Percentiles rank a stretch among this genome's conserved stretches.
phyloP scores from a whole-genome alignment of 2,113 vertebrate species.

The Odontesthes bonariensis region DNA sequence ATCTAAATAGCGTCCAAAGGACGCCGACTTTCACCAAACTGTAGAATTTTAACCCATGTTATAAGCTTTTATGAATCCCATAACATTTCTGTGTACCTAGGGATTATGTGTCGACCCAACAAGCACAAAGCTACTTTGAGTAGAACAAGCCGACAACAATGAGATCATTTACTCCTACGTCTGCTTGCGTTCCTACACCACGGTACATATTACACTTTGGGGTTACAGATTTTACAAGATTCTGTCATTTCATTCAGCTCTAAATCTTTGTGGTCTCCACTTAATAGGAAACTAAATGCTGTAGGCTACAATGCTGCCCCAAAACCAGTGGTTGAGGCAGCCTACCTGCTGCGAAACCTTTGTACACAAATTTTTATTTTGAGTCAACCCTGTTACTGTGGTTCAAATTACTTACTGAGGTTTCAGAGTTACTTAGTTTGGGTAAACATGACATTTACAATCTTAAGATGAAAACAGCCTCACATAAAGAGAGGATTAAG shows the following conservation, averaged over 20 bases:
- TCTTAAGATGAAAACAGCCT: slow-evolving; percentile 45
- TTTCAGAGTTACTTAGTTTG: slow-evolving; percentile 47
- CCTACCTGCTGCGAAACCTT: slow-evolving; percentile 56
- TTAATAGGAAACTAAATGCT: slow-evolving; percentile 42
- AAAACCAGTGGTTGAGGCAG: slow-evolving; percentile 24
- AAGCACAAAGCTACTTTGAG: slow-evolving; percentile 42
- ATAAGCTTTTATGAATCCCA: background rate
- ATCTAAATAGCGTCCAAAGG: too few species aligned
- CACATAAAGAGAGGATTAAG: slow-evolving; percentile 32
- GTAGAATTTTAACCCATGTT: background rate
- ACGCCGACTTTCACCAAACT: too few species aligned
- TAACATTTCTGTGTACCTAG: slow-evolving; percentile 1
- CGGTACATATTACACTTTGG: slow-evolving; percentile 27
- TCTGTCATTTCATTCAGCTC: slow-evolving; percentile 19
- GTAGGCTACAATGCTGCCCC: slow-evolving; percentile 26
- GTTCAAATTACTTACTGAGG: slow-evolving; percentile 47
- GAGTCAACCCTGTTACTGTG: slow-evolving; percentile 21
- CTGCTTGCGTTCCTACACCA: slow-evolving; percentile 16
- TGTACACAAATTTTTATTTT: slow-evolving; percentile 47
- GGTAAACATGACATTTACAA: slow-evolving; percentile 65
- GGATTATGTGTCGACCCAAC: slow-evolving; percentile 13
- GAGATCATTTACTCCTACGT: slow-evolving; percentile 54
- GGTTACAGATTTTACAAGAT: slow-evolving; percentile 33
- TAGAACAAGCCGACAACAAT: slow-evolving; percentile 42
- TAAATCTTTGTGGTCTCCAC: slow-evolving; percentile 30